These are phyloP conservation scores for Parauchenoglanis punctatus DNA, from an alignment of 2,797 vertebrate genomes.

Conservation along the genomic window DNA sequence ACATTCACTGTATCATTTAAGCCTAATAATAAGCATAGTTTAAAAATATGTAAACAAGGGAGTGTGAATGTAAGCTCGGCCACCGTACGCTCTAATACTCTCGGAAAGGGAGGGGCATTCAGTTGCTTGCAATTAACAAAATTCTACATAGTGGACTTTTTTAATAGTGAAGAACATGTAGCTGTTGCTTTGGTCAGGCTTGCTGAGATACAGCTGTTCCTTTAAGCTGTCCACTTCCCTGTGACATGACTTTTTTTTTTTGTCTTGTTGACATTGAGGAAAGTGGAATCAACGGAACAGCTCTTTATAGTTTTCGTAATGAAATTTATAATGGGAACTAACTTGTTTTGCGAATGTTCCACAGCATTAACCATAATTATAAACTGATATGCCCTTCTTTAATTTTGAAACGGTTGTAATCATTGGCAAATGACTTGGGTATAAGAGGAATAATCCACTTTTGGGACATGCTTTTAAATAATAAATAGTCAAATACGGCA, in stretches of 20 bases:
- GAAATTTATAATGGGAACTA: not conserved
- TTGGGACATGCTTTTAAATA: not conserved
- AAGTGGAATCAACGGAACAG: not conserved
- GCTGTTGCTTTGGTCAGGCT: not conserved
- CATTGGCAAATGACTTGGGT: not conserved
- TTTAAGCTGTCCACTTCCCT: not conserved
- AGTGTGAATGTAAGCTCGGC: no score
- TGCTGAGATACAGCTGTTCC: no score
- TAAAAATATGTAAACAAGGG: no score
- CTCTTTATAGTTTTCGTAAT: not conserved
- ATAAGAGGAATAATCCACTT: not conserved
- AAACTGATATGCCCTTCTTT: not conserved
- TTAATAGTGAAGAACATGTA: not conserved
- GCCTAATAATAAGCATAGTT: not conserved
- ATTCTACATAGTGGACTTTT: no score
- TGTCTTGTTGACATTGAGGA: not conserved
- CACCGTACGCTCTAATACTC: no score
- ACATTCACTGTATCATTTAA: not conserved
- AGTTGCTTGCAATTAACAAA: no score
- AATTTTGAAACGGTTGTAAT: not conserved
- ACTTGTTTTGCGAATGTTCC: not conserved
- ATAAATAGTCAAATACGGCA: not conserved
- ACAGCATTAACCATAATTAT: not conserved
- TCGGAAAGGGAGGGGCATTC: no score
- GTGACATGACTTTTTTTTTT: no score